Evolutionary conservation across 2,113 vertebrate species (phyloP), one percentile per base, ranked within the genome.

Genomic region (Arenaria interpres): DNA sequence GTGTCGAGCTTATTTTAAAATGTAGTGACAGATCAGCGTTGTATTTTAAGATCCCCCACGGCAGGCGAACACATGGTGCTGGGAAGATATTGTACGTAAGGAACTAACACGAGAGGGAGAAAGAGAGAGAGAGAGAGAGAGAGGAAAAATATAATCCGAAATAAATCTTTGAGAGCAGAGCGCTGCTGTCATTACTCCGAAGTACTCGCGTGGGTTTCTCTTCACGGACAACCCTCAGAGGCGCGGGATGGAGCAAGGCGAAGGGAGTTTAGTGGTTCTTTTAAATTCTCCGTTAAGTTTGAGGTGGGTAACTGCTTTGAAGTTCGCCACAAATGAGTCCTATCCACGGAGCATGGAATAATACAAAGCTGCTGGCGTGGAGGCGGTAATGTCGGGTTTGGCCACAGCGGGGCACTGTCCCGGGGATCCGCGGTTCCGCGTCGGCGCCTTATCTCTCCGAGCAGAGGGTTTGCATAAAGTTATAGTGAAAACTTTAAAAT

Each of bases 331-430:
- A 90, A 77, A 63, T 56, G 89, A 76, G 94, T 94, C 88, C 95
- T 57, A 7, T 18, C 75, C 67, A 8, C 72, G 51, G 69, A 51
- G 80, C 80, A 6, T 30, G 66, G 69, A 63, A 39, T 48, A 5
- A 53, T n/a, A 93, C 94, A 74, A 82, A 96, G 97, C 84, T 59
- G 8, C 43, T 19, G 96, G 87, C 81, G 88, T 27, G 59, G 92
- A 81, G 97, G 93, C 16, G 91, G 98, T 85, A 94, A 92, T 98
- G 97, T 96, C 89, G 83, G 57, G 8, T 91, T 41, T 95, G 97
- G 97, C 99, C 99, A 99, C 99, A 96, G 22, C 98, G 98, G 98
- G 99, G 99, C 98, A 98, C 98, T 98, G 96, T 98, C 97, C 97
- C 15, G 33, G 57, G 97, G 67, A 88, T 80, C 93, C 86, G 96